These are phyloP conservation scores for Nyctibius grandis DNA, from an alignment of 2,797 vertebrate species.

Conservation along the genomic window DNA sequence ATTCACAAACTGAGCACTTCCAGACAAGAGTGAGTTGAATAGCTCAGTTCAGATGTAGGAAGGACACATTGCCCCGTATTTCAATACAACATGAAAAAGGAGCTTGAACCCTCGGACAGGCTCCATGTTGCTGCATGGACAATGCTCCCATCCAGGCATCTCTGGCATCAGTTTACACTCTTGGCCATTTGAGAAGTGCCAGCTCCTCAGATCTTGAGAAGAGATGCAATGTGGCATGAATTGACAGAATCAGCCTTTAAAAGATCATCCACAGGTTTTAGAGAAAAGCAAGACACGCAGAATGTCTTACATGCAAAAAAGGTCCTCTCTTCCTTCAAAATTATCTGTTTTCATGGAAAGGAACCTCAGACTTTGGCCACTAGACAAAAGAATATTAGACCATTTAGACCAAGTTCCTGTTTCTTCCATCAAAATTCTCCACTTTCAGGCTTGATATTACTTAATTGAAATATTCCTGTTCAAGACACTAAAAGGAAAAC, in stretches of 20 bases:
- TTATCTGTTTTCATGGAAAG: neutral
- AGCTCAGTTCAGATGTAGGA: neutral
- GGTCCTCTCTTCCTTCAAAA: neutral
- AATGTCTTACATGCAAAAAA: neutral
- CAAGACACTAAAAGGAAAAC: neutral
- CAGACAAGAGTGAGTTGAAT: neutral
- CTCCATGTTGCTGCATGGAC: neutral
- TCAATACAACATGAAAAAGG: neutral
- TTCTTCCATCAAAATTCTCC: neutral
- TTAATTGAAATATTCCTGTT: neutral
- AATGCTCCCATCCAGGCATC: neutral
- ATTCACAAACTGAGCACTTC: neutral
- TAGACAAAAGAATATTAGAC: neutral
- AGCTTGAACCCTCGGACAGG: fast-evolving
- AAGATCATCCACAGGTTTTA: neutral
- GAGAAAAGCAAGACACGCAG: neutral
- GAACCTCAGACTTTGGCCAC: neutral
- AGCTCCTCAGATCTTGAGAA: neutral
- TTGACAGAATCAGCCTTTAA: neutral
- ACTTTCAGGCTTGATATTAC: neutral
- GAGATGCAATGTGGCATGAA: neutral
- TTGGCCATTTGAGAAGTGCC: neutral
- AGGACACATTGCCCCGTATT: neutral
- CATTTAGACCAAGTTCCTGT: neutral
- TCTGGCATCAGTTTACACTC: neutral